A percentile compares a stretch with the other conserved stretches of the same genome.
phyloP scores from a whole-genome alignment of 2,113 vertebrate genomes.

The Ailurus styani region DNA sequence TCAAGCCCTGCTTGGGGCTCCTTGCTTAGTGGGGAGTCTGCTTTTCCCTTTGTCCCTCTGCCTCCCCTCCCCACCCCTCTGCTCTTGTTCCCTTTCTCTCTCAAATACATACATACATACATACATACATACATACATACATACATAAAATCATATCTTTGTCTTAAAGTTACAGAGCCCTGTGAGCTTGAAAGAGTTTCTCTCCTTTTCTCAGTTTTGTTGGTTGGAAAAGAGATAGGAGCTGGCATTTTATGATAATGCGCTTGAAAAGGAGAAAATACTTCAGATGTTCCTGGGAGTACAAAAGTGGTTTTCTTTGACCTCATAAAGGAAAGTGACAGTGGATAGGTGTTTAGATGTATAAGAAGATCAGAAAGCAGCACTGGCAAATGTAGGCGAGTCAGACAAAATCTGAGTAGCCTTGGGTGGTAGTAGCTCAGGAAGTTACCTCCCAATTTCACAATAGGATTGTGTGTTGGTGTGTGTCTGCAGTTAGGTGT shows the following conservation, averaged over 20 bases:
- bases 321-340: not conserved
- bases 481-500: not conserved
- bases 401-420: fast-evolving
- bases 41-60: too few relatives aligned
- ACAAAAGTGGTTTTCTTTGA: not conserved
- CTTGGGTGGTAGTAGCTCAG: not conserved
- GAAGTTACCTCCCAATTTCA: not conserved
- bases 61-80: too few relatives aligned
- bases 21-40: too few relatives aligned
- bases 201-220: not conserved
- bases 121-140: too few relatives aligned
- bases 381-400: not conserved
- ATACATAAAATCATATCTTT: not conserved
- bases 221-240: not conserved
- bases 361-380: not conserved
- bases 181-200: not conserved
- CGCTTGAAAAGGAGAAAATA: not conserved
- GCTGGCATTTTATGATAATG: not conserved
- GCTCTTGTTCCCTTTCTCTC: too few relatives aligned
- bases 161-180: not conserved
- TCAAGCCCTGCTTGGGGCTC: too few relatives aligned
- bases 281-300: not conserved
- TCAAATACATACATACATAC: not conserved
- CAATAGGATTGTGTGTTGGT: not conserved
- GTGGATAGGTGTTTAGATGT: not conserved